phyloP scores from a whole-genome alignment of 2,888 invertebrate species.

The Germaria angustata region DNA sequence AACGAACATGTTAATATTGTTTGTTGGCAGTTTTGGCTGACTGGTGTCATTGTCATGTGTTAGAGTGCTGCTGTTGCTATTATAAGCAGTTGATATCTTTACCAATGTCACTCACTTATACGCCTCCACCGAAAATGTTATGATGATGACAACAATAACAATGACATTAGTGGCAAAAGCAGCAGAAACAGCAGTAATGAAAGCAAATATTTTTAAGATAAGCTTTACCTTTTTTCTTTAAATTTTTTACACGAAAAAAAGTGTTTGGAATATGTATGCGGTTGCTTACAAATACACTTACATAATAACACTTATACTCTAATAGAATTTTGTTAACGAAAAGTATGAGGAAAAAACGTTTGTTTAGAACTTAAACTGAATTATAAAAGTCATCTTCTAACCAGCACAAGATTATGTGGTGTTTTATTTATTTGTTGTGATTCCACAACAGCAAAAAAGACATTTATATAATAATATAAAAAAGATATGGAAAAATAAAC shows the following conservation, averaged over 20 bases:
- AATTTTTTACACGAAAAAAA: background rate
- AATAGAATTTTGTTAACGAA: constrained; percentile 20
- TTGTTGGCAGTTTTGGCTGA: constrained; percentile 20
- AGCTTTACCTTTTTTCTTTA: constrained; percentile 30
- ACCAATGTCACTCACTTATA: constrained; percentile 64
- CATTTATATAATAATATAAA: background rate
- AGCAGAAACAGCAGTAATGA: constrained; percentile 24
- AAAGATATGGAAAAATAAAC: constrained; percentile 31
- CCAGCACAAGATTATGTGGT: constrained; percentile 50
- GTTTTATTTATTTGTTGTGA: constrained; percentile 45
- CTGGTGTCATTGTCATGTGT: constrained; percentile 40
- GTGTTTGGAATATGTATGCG: background rate
- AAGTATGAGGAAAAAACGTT: background rate
- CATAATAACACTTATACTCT: background rate
- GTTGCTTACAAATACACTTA: background rate
- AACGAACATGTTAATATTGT: constrained; percentile 23
- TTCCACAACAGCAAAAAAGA: constrained; percentile 6
- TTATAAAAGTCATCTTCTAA: constrained; percentile 42
- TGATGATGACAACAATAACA: constrained; percentile 37
- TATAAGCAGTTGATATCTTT: constrained; percentile 57
- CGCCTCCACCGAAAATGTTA: constrained; percentile 60
- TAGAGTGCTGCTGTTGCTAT: constrained; percentile 6
- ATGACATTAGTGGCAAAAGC: background rate
- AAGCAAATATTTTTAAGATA: constrained; percentile 55
- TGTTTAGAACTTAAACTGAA: constrained; percentile 19